Evolutionary conservation across 2,113 vertebrate species (phyloP).

Genomic region (Suncus etruscus): DNA sequence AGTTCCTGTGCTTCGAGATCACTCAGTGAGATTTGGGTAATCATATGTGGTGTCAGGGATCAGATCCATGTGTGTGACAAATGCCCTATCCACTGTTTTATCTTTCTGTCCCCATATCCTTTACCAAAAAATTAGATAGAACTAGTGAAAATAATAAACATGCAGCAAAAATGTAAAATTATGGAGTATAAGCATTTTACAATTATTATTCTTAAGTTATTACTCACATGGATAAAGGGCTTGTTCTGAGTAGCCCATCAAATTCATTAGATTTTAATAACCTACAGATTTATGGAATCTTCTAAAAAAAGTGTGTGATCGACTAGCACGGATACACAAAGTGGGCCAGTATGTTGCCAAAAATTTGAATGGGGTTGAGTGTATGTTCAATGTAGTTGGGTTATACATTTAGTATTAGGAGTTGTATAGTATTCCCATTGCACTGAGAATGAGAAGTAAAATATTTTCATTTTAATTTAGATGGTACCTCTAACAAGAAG

Average conservation of each 20-base stretch:
- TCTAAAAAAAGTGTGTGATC: constrained; percentile 54
- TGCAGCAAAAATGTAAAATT: constrained; percentile 62
- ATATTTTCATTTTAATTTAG: constrained; percentile 60
- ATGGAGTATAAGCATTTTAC: constrained; percentile 8
- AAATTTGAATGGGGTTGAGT: background rate
- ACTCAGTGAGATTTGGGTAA: too few relatives aligned
- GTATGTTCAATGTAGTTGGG: constrained; percentile 16
- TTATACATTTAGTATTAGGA: constrained; percentile 23
- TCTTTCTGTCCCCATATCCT: too few relatives aligned
- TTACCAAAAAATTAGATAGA: background rate
- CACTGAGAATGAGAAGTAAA: constrained; percentile 61
- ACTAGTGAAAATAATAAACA: constrained; percentile 56
- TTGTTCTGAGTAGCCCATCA: constrained; percentile 48
- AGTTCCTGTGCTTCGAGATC: too few relatives aligned
- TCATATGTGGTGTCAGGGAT: too few relatives aligned
- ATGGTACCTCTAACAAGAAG: constrained; percentile 32
- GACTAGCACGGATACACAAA: constrained; percentile 47
- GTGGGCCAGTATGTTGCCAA: background rate
- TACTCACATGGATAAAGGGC: background rate
- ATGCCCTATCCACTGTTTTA: too few relatives aligned
- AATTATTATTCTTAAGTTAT: background rate
- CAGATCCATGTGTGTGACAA: too few relatives aligned
- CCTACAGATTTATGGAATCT: constrained; percentile 44
- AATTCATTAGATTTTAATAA: constrained; percentile 49
- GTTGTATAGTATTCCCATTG: constrained; percentile 29